Conservation (phyloP, 2,888 invertebrate species). For the Subacronicta megacephala region DNA sequence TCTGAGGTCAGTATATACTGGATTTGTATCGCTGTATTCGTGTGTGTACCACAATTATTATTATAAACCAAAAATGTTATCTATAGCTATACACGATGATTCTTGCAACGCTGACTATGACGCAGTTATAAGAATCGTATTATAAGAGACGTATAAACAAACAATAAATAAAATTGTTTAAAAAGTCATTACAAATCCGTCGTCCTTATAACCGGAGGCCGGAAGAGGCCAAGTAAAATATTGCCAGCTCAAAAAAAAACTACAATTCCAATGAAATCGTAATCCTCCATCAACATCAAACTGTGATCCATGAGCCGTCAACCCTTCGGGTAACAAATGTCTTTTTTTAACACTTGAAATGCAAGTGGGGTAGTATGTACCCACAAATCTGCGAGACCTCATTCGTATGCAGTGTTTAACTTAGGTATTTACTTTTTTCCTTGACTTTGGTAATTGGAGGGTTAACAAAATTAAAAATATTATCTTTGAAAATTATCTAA, state of each 20-base stretch:
- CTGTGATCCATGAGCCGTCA: slow-evolving; percentile 23
- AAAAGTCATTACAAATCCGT: too few species aligned
- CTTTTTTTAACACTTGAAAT: slow-evolving; percentile 48
- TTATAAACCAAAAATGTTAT: too few species aligned
- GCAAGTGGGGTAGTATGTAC: slow-evolving; percentile 51
- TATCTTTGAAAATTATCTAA: slow-evolving; percentile 50
- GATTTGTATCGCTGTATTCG: too few species aligned
- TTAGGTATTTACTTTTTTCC: slow-evolving; percentile 65
- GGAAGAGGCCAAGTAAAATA: too few species aligned
- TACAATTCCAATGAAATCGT: slow-evolving; percentile 28
- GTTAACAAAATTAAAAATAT: slow-evolving; percentile 53
- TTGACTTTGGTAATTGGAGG: slow-evolving; percentile 27
- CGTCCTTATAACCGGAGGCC: too few species aligned
- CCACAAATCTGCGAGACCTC: slow-evolving; percentile 51
- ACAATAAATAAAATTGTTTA: too few species aligned
- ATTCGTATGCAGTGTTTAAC: slow-evolving; percentile 69
- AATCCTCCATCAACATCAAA: slow-evolving; percentile 15
- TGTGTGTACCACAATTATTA: too few species aligned
- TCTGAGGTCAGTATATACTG: too few species aligned
- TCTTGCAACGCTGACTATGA: too few species aligned
- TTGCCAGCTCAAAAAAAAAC: slow-evolving; percentile 6
- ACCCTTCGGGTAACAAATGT: slow-evolving; percentile 58
- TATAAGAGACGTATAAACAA: too few species aligned
- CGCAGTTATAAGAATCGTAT: too few species aligned
- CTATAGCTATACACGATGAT: too few species aligned